phyloP scores from a whole-genome alignment of 2,888 invertebrate genomes.

The Sminthurides aquaticus region DNA sequence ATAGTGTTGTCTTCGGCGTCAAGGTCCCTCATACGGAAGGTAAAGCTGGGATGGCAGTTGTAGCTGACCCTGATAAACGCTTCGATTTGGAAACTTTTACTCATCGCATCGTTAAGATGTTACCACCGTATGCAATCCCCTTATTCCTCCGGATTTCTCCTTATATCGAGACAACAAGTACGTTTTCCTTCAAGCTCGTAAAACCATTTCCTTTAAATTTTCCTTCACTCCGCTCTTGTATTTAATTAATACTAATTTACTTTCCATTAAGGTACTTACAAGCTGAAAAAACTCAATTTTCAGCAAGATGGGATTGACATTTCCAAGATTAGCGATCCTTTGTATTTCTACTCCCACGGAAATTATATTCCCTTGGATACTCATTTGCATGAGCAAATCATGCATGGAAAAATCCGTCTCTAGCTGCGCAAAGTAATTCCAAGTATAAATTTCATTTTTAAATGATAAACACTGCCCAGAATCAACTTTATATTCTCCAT shows the following conservation, averaged over 20 bases:
- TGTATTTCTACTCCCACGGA: conserved; percentile 66
- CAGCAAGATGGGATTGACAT: conserved; percentile 18
- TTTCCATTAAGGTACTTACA: conserved; percentile 20
- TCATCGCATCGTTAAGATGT: conserved; percentile 58
- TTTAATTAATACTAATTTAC: background rate
- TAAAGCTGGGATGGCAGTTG: conserved; percentile 86
- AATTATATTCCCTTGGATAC: conserved; percentile 63
- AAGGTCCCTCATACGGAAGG: conserved; percentile 18
- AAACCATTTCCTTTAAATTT: no score
- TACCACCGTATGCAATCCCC: conserved; percentile 82
- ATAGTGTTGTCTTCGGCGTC: conserved; percentile 92
- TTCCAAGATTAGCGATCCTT: conserved; percentile 56
- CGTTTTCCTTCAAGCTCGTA: no score
- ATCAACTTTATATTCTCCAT: no score
- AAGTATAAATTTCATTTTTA: no score
- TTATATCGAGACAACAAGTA: conserved; percentile 20
- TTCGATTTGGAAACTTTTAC: conserved; percentile 58
- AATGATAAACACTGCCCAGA: no score
- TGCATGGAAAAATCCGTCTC: conserved; percentile 61
- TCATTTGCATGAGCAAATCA: conserved; percentile 66
- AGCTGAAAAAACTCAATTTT: conserved; percentile 19
- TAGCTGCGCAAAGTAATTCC: no score
- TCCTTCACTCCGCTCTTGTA: background rate
- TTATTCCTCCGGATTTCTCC: conserved; percentile 67
- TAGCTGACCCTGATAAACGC: conserved; percentile 61